Base-by-base conservation (phyloP, 2,888 invertebrate species). In the Sycophila texana region DNA sequence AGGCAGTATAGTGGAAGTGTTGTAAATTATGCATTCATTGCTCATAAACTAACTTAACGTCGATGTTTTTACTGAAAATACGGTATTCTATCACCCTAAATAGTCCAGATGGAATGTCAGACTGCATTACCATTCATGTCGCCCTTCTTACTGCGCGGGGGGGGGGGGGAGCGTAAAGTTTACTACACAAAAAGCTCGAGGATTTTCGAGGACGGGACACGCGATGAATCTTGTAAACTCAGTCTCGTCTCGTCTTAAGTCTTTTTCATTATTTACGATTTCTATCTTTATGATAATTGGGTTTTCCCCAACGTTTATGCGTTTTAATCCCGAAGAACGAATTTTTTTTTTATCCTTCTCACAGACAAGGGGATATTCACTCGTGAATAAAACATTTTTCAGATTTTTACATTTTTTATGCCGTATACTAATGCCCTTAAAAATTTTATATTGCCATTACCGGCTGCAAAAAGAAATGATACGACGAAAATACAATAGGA, bases 91-190 rank as follows among this genome's bases (percentile, higher is more conserved):
- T 39, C 39, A 39, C 39, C 39, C 10, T 39, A 39, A 39, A 39
- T 68, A 68, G 49, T 68, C 30, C 39, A 53, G 71, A 71, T 71
- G 26, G 51, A 53, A 63, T 75, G 66, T 73, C 73, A 30, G 39
- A 49, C 20, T 57, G 73, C 57, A 73, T 78, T 74, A 68, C 67
- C 68, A 78, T 68, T 78, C 78, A 68, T 74, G 73, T 10, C 60
- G 30, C 53, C 14, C 10, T 13, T 73, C 16, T 39, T 63, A 53
- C 30, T 18, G 60, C 47, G 47, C 18, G 71, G 4, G 39, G 39
- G 39, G n/a, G 39, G n/a, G 39, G 39, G 39, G 13, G 39, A 53
- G 60, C 49, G 18, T 60, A 60, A 67, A 67, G 73, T 67, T 57
- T 60, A 26, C 57, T 18, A 53, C 57, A 49, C 58, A 30, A 13